Evolutionary conservation across 2,113 vertebrate species (phyloP), one percentile per base, ranked within the genome.

Genomic region (Marmota monax): DNA sequence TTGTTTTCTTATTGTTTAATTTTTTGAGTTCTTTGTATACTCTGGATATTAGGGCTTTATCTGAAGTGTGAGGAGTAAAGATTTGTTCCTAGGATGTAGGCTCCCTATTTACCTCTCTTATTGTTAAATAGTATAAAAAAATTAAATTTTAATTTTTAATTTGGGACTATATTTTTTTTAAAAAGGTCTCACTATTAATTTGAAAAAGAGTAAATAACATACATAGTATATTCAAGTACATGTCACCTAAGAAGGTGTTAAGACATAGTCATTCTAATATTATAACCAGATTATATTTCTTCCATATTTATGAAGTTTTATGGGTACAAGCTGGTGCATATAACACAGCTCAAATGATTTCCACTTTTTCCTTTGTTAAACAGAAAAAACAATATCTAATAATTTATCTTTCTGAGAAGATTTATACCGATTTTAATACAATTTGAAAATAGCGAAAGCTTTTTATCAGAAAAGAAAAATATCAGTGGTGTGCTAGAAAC

Each of bases 401-500:
- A 10, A 72, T 27, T 42, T 86, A 27, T 84, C 17, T 79, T 87
- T 90, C 10, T 86, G 53, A 91, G 90, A 86, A 87, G 0, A 0
- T 17, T 86, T 32, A 29, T n/a, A n/a, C 2, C 2, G 37, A 72
- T 61, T 76, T 77, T 84, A 84, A 82, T 51, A 84, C 39, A 80
- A 32, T 93, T 91, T 86, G 61, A 85, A 92, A 83, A 63, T n/a
- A 95, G 22, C 84, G 74, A 89, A 69, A 61, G 22, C 3, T 70
- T 5, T 2, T 69, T 95, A 93, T 88, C 20, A 78, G 42, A 85
- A 96, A 94, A 87, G 2, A 73, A 53, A 69, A 93, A 78, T 72
- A 84, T 56, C 16, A 39, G 25, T 34, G 2, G 22, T 34, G 7
- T 92, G 37, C n/a, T 39, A 74, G 29, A 34, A 91, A 70, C 23